Base-by-base conservation (phyloP, 2,113 vertebrate species). In the Podilymbus podiceps region DNA sequence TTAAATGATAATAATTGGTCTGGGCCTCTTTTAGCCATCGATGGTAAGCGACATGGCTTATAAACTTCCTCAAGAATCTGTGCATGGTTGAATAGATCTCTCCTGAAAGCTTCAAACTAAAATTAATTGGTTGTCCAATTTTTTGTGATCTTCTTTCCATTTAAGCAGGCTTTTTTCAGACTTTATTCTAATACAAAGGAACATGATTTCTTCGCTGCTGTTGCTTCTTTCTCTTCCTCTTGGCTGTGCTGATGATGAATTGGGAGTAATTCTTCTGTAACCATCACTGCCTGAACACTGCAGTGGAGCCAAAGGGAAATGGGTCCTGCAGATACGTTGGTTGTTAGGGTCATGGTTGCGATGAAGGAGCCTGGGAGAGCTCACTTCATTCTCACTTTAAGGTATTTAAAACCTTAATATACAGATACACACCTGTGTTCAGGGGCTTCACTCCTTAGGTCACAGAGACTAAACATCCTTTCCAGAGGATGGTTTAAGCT, bases 101-200 rank as follows among this genome's bases (percentile, higher is more conserved):
- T 92, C 79, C 71, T 66, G 72, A 73, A 95, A 94, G 67, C 90
- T 90, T 92, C 88, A n/a, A 76, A 95, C 88, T 60, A 14, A 73
- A 91, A 90, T 38, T 76, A 69, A 94, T 90, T 86, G 67, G 86
- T 79, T 31, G 1, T 53, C 88, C 55, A 16, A 5, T 35, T 90
- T 76, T 91, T 90, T 84, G 86, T 93, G 86, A 28, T 47, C 50
- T 52, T 64, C 88, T 56, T 86, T 46, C 83, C 76, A 62, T 68
- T 92, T 19, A 18, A 53, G 50, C 59, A 84, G 60, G 44, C 19
- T 69, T 91, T 80, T 60, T 47, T 46, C 84, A 81, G 42, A 35
- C 73, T 90, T 90, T 46, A 68, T 80, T 20, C n/a, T 52, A 19
- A 62, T 60, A n/a, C 63, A 90, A 80, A 93, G 47, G 52, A 63